Evolutionary conservation across 1,140 invertebrate genomes (phyloP).

Genomic region (Lycorma delicatula): DNA sequence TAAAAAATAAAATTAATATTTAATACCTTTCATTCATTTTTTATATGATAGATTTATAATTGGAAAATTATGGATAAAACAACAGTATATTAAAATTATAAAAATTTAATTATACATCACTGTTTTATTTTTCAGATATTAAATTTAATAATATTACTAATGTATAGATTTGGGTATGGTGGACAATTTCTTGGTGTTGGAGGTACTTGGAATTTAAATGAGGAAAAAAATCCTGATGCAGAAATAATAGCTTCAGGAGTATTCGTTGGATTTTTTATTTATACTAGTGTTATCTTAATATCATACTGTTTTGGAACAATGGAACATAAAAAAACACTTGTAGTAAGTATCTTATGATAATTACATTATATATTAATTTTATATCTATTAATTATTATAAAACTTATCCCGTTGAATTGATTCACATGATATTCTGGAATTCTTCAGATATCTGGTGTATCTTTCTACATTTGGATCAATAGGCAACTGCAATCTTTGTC

Average conservation of each 20-base stretch:
- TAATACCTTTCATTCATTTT: too few relatives aligned
- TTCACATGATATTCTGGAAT: too few relatives aligned
- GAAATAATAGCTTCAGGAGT: constrained; percentile 79
- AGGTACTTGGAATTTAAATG: constrained; percentile 80
- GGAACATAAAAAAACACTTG: constrained; percentile 56
- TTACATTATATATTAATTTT: too few relatives aligned
- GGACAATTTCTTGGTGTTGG: constrained; percentile 74
- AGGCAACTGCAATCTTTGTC: too few relatives aligned
- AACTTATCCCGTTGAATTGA: too few relatives aligned
- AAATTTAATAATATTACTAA: constrained; percentile 67
- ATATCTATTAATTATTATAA: too few relatives aligned
- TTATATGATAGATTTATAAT: too few relatives aligned
- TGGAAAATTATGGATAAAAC: too few relatives aligned
- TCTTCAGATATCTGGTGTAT: too few relatives aligned
- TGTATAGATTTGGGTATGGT: constrained; percentile 71
- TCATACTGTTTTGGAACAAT: constrained; percentile 56
- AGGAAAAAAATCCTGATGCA: constrained; percentile 73
- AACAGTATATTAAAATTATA: too few relatives aligned
- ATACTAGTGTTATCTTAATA: constrained; percentile 23
- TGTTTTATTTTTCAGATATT: constrained; percentile 49
- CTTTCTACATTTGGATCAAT: too few relatives aligned
- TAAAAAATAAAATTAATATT: too few relatives aligned
- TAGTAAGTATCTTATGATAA: constrained; percentile 36
- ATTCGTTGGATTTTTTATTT: constrained; percentile 71
- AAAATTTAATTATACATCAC: constrained; percentile 24